Conservation (phyloP, 2,888 invertebrate genomes). For the Apodemia mormo region DNA sequence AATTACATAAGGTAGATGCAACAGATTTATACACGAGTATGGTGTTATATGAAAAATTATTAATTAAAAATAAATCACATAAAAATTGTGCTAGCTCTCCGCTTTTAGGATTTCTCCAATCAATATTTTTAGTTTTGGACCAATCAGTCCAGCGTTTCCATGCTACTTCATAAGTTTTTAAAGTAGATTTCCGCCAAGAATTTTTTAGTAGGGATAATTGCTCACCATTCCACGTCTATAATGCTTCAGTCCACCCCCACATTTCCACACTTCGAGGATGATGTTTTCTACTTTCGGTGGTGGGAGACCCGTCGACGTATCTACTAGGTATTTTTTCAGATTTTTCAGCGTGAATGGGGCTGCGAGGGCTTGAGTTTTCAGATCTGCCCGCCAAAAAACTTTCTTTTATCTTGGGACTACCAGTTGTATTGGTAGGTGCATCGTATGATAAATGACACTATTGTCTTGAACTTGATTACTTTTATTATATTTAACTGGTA, state of each 20-base stretch:
- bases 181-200: slow-evolving; percentile 26
- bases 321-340: slow-evolving; percentile 30
- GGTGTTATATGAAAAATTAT: slow-evolving; percentile 27
- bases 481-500: too few relatives aligned
- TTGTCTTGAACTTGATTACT: too few relatives aligned
- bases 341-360: slow-evolving; percentile 30
- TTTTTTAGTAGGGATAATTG: slow-evolving; percentile 18
- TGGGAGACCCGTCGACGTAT: slow-evolving; percentile 28
- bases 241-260: slow-evolving; percentile 35
- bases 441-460: too few relatives aligned
- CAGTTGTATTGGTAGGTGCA: too few relatives aligned
- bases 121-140: slow-evolving; percentile 11
- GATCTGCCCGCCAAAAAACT: slow-evolving; percentile 26
- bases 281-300: slow-evolving; percentile 29
- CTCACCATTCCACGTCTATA: slow-evolving; percentile 10
- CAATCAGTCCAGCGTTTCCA: slow-evolving; percentile 27
- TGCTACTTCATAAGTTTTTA: slow-evolving; percentile 26
- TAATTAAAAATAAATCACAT: not conserved
- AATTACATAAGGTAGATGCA: too few relatives aligned
- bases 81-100: slow-evolving; percentile 20
- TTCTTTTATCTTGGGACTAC: slow-evolving; percentile 22
- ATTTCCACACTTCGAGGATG: slow-evolving; percentile 34
- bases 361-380: slow-evolving; percentile 25
- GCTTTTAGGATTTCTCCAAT: slow-evolving; percentile 16
- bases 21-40: too few relatives aligned